phyloP scores from a whole-genome alignment of 2,113 vertebrate genomes.

The Ochotona curzoniae region DNA sequence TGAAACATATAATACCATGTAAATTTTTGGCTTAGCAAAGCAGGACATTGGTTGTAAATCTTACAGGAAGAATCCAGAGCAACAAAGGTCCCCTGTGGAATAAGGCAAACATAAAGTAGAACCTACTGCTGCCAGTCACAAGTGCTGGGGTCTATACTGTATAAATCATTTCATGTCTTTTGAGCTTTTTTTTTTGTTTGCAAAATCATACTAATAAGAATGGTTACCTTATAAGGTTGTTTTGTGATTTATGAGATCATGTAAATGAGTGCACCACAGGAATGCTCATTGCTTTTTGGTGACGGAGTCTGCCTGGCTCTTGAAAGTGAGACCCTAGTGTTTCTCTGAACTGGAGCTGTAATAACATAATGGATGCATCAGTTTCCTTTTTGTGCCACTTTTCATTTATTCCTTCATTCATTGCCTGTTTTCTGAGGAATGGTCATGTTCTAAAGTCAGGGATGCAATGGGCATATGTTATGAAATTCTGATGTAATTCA shows the following conservation, averaged over 20 bases:
- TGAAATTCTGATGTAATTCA: background rate
- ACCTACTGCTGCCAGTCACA: background rate
- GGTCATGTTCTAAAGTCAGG: background rate
- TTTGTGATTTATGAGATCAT: background rate
- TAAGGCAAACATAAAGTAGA: background rate
- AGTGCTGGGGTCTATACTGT: accelerated
- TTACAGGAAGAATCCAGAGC: background rate
- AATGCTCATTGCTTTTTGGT: too few species aligned
- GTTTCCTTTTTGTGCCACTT: background rate
- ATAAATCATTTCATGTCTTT: background rate
- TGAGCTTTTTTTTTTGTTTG: background rate
- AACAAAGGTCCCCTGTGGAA: background rate
- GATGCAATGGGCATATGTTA: accelerated
- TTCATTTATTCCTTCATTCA: too few species aligned
- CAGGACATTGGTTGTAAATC: background rate
- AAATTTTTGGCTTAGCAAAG: background rate
- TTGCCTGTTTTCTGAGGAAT: background rate
- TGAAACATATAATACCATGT: background rate
- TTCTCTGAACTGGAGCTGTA: background rate
- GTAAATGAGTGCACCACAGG: accelerated
- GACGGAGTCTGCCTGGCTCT: background rate
- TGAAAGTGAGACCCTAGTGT: background rate
- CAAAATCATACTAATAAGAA: background rate
- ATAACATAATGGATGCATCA: accelerated
- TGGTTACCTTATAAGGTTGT: background rate